A percentile compares a stretch with the other conserved stretches of the same genome.
Evolutionary conservation across 2,888 invertebrate species (phyloP).

Genomic region (Acleris holmiana): DNA sequence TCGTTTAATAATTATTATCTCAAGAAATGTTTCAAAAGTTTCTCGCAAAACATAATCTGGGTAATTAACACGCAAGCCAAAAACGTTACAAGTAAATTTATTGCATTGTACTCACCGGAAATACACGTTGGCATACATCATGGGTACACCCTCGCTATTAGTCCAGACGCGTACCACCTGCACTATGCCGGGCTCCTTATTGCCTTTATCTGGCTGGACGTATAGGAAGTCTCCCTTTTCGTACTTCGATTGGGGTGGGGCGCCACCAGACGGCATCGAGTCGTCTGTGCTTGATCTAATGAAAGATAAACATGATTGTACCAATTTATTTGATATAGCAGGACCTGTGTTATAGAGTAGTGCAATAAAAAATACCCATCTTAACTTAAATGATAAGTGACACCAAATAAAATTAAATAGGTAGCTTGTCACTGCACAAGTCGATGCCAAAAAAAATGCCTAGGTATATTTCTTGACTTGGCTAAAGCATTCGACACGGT

Average conservation of each 20-base stretch:
- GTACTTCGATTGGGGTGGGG: constrained; percentile 69
- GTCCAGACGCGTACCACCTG: constrained; percentile 96
- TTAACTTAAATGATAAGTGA: no score
- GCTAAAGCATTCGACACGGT: no score
- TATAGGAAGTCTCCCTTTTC: constrained; percentile 96
- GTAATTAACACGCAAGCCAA: neutral
- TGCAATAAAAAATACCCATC: no score
- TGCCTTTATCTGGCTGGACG: constrained; percentile 87
- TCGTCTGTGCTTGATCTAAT: constrained; percentile 77
- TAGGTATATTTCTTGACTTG: no score
- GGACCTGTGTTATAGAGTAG: no score
- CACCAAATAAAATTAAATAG: no score
- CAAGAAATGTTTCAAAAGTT: no score
- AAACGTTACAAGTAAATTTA: neutral
- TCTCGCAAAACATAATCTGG: no score
- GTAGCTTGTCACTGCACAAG: no score
- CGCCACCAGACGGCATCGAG: constrained; percentile 72
- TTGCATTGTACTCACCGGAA: constrained; percentile 67
- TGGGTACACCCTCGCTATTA: constrained; percentile 91
- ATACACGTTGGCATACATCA: constrained; percentile 96
- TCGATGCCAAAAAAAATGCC: no score
- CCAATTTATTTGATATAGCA: no score
- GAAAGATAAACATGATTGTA: neutral
- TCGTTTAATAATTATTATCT: no score
- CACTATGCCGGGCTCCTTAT: constrained; percentile 91